These are phyloP conservation scores for Anastrepha obliqua DNA, from an alignment of 1,140 invertebrate species.

Conservation along the genomic window DNA sequence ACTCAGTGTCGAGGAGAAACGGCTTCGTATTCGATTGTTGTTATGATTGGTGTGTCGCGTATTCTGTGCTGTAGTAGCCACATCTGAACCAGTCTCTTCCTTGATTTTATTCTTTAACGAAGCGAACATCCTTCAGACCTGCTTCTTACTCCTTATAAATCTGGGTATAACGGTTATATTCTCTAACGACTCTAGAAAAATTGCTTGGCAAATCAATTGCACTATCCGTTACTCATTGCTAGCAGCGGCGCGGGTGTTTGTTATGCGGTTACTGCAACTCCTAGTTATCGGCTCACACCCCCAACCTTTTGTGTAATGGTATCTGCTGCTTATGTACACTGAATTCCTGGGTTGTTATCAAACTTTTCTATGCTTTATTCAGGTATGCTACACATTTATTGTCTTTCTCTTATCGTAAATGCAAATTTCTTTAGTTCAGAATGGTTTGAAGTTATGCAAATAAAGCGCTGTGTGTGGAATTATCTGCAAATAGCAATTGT, in stretches of 20 bases:
- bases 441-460: conserved; percentile 27
- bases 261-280: conserved; percentile 7
- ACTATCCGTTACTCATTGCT: neutral
- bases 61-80: conserved; percentile 68
- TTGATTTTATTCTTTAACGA: conserved; percentile 84
- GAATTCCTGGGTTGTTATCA: conserved; percentile 25
- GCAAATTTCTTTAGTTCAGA: neutral
- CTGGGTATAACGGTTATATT: neutral
- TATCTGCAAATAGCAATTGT: neutral
- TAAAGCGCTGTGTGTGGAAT: neutral
- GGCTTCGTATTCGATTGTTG: conserved; percentile 76
- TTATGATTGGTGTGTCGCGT: conserved; percentile 73
- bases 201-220: conserved; percentile 22
- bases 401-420: conserved; percentile 11
- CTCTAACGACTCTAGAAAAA: neutral
- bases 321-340: conserved; percentile 40
- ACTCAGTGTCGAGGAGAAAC: conserved; percentile 79
- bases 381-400: neutral
- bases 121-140: conserved; percentile 77
- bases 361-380: neutral
- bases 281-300: neutral
- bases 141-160: neutral
- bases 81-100: conserved; percentile 83
- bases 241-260: neutral
- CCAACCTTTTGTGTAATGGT: conserved; percentile 4